Conservation (phyloP, 2,113 vertebrate genomes). For the Misgurnus mizolepis region DNA sequence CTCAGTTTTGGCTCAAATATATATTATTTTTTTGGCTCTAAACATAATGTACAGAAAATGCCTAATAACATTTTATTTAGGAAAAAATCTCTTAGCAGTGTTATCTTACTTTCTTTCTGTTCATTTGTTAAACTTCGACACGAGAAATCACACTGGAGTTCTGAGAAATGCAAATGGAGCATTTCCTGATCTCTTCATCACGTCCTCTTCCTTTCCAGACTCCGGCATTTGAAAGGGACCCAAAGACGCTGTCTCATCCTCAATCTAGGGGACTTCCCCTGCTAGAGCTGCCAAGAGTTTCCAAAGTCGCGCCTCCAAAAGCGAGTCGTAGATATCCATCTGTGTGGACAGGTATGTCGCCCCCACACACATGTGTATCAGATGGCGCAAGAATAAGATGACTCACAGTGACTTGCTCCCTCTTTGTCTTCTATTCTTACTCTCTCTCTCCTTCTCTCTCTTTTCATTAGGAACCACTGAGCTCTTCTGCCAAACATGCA, state of each 20-base stretch:
- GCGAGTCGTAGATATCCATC: conserved; percentile 46
- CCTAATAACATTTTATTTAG: conserved; percentile 2
- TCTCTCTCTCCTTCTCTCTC: conserved; percentile 21
- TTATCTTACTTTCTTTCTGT: conserved; percentile 5
- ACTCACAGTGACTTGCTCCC: conserved; percentile 37
- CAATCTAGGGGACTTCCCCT: conserved; percentile 76
- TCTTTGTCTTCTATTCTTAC: background rate
- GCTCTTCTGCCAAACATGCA: conserved; percentile 19
- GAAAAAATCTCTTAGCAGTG: background rate
- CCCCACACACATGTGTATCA: conserved; percentile 45
- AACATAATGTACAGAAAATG: background rate
- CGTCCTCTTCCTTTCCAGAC: conserved; percentile 39
- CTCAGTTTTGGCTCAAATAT: conserved; percentile 11
- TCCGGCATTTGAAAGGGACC: conserved; percentile 42
- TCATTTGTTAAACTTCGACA: conserved; percentile 40
- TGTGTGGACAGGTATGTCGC: conserved; percentile 44
- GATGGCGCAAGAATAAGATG: conserved; percentile 39
- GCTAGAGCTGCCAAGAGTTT: conserved; percentile 71
- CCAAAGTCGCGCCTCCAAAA: conserved; percentile 57
- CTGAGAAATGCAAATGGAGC: conserved; percentile 49
- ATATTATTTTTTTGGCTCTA: background rate
- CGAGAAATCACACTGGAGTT: conserved; percentile 32
- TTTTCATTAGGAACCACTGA: conserved; percentile 34
- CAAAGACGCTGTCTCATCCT: conserved; percentile 59
- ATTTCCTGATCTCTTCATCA: conserved; percentile 53